Evolutionary conservation across 1,140 invertebrate genomes (phyloP), one percentile per base, ranked within the genome.

Genomic region (Brachionus rotundiformis): DNA sequence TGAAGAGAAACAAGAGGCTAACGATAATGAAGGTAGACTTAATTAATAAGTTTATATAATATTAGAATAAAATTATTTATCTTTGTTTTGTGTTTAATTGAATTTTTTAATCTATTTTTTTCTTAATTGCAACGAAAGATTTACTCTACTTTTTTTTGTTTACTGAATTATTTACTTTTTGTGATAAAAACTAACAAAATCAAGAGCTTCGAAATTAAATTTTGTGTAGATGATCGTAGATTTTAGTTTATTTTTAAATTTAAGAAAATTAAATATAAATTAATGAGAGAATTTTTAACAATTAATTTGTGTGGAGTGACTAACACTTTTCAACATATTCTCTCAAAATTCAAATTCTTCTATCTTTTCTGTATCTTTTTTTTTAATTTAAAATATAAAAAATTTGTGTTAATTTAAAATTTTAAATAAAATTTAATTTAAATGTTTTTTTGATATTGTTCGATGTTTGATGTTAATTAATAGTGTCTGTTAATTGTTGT

Each of bases 11-110:
- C 29, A 68, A 33, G 63, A 68, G 11, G 16, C 63, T 19, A 36
- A 16, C 11, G 33, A 68, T 36, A 16, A 63, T 29, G 61, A 68
- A 68, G 63, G 63, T 73, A 44, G 39, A 73, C 25, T 65, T 65
- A 73, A 73, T 73, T 73, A 73, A 73, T 44, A 71, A 71, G 33
- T 71, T 71, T 71, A 71, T 44, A 25, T 39, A 47, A 73, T 73
- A 25, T 73, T 73, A 73, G 39, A 73, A 73, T 25, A 44, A 44
- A 73, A 68, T 68, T 68, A 68, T 68, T 68, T 68, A 68, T 68
- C 63, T 36, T 68, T 36, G 63, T 68, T 68, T 68, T 68, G 27
- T 68, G 27, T 68, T 68, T 68, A 36, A 36, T 23, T 73, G 25
- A 44, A 44, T 11, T 73, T n/a, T 73, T 73, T 73, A 39, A 25